A percentile compares a stretch with the other conserved stretches of the same genome.
These are phyloP conservation scores for Pseudochirops cupreus DNA, from an alignment of 2,797 vertebrate genomes.

Conservation along the genomic window DNA sequence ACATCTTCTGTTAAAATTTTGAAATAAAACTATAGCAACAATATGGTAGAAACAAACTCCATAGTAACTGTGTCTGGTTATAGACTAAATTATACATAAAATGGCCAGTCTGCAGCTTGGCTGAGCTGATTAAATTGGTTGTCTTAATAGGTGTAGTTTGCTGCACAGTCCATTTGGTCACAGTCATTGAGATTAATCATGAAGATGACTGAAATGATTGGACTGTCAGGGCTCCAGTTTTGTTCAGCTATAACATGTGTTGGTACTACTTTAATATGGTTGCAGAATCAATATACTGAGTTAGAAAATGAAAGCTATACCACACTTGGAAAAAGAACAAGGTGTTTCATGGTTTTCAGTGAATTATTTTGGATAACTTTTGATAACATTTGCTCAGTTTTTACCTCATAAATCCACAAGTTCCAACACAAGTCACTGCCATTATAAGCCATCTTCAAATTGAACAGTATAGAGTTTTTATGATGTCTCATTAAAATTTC, in stretches of 20 bases:
- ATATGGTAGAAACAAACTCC: not conserved
- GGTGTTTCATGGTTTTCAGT: slow-evolving; percentile 35
- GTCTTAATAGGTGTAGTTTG: not conserved
- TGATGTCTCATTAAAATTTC: not conserved
- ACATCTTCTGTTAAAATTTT: slow-evolving; percentile 13
- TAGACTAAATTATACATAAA: slow-evolving; percentile 20
- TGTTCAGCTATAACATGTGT: not conserved
- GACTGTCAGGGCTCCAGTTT: not conserved
- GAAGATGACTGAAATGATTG: slow-evolving; percentile 31
- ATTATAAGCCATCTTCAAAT: not conserved
- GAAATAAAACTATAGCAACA: slow-evolving; percentile 32
- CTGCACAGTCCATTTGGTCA: slow-evolving; percentile 8
- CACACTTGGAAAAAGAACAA: slow-evolving; percentile 46
- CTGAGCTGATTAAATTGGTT: not conserved
- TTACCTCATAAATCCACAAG: slow-evolving; percentile 43
- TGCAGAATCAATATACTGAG: slow-evolving; percentile 30
- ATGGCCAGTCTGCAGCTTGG: not conserved
- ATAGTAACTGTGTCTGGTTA: slow-evolving; percentile 10
- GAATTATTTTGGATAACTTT: slow-evolving; percentile 49
- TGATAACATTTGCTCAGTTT: slow-evolving; percentile 4
- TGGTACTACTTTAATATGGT: not conserved
- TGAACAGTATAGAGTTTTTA: not conserved
- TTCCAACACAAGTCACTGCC: slow-evolving; percentile 21
- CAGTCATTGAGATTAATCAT: slow-evolving; percentile 18
- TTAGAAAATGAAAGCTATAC: slow-evolving; percentile 30